Conservation (phyloP, 2,888 invertebrate genomes). For the Tenodera sinensis region DNA sequence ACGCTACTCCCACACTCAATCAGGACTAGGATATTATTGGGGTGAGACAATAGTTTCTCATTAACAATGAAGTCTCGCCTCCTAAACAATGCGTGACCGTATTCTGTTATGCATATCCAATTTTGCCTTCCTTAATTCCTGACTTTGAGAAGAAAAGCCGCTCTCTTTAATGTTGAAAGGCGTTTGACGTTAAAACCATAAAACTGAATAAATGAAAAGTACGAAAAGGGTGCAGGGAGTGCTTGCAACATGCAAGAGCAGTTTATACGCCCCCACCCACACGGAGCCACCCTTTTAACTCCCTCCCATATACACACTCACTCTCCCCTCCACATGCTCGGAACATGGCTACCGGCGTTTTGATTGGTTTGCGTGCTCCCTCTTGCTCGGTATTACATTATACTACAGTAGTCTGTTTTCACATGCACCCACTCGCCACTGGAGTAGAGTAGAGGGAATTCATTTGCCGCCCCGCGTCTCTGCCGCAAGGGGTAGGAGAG, state of each 20-base stretch:
- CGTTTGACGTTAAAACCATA: background rate
- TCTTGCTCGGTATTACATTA: background rate
- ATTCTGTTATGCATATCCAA: background rate
- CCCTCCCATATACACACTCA: background rate
- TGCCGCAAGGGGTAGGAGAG: background rate
- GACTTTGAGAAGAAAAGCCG: background rate
- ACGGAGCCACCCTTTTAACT: background rate
- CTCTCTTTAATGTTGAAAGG: background rate
- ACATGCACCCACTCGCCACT: background rate
- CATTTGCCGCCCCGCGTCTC: background rate
- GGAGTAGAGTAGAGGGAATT: background rate
- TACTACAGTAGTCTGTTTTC: background rate
- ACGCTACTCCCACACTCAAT: too few relatives aligned
- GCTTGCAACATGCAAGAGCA: background rate
- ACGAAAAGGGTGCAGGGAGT: background rate
- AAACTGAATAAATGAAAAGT: background rate
- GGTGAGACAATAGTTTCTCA: too few relatives aligned
- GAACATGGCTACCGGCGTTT: background rate
- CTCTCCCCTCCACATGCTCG: background rate
- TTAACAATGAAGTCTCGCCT: too few relatives aligned
- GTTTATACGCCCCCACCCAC: background rate
- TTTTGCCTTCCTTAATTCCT: background rate
- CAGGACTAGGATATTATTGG: too few relatives aligned
- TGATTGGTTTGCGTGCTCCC: conserved; percentile 1
- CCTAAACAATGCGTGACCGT: background rate